Evolutionary conservation across 2,797 vertebrate species (phyloP).

Genomic region (Arctocebus calabarensis): DNA sequence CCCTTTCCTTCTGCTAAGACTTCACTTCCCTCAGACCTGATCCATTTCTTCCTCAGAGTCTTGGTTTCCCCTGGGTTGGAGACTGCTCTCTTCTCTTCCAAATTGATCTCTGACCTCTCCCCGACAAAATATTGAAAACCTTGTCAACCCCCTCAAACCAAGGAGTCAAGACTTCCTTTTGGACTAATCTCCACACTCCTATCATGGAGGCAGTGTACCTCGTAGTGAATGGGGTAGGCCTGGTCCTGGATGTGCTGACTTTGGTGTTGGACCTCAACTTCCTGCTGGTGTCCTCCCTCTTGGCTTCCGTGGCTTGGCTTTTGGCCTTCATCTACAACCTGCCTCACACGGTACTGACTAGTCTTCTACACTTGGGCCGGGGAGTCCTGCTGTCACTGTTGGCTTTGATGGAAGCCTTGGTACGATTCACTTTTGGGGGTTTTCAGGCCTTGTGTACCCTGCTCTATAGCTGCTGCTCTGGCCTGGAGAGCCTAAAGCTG

Average conservation of each 20-base stretch:
- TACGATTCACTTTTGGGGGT: conserved; percentile 83
- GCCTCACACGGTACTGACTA: conserved; percentile 89
- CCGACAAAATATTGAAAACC: not conserved
- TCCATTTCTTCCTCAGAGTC: not conserved
- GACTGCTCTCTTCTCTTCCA: conserved; percentile 20
- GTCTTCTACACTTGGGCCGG: conserved; percentile 88
- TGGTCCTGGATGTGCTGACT: conserved; percentile 86
- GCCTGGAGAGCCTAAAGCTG: conserved; percentile 94
- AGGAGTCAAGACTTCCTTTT: not conserved
- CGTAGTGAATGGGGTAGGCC: conserved; percentile 84
- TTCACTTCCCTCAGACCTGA: not conserved
- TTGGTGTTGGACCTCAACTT: conserved; percentile 95
- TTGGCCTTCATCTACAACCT: conserved; percentile 90
- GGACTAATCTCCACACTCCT: not conserved
- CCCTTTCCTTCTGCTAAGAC: not conserved
- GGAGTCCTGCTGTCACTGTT: conserved; percentile 85
- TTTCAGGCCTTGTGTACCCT: conserved; percentile 85
- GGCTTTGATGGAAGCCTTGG: conserved; percentile 86
- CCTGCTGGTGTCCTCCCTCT: conserved; percentile 91
- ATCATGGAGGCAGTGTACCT: conserved; percentile 87
- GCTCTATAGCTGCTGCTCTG: conserved; percentile 88
- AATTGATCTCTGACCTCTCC: not conserved
- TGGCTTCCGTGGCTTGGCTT: conserved; percentile 89
- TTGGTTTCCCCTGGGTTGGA: not conserved
- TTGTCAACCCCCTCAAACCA: not conserved